Conservation (phyloP, 2,113 vertebrate species). For the Caloenas nicobarica region DNA sequence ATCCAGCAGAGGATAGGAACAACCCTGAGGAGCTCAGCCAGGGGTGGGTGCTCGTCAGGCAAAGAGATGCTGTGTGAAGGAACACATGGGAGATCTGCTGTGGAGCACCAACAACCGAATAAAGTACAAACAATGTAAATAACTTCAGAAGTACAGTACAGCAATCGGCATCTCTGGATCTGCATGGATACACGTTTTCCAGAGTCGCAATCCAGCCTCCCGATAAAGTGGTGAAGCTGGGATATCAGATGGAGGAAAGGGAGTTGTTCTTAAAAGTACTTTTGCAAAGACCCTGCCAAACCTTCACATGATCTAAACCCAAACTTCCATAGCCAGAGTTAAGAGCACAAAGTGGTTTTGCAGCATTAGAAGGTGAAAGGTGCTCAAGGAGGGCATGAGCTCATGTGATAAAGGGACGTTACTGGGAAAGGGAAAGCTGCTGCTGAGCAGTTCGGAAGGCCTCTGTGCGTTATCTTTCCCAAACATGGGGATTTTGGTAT, state of each 20-base stretch:
- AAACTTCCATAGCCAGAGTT: not conserved
- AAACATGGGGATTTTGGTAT: not conserved
- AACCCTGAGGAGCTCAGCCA: not conserved
- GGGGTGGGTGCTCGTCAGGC: not conserved
- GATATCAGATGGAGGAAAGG: not conserved
- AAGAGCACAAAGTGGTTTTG: constrained; percentile 48
- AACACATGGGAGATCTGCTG: not conserved
- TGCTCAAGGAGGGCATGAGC: not conserved
- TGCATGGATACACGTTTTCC: not conserved
- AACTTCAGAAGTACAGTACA: not conserved
- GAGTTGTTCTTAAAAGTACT: not conserved
- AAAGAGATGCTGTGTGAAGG: not conserved
- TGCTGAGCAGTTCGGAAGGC: not conserved
- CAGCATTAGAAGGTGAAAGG: constrained; percentile 26
- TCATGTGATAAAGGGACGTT: not conserved
- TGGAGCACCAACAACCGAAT: not conserved
- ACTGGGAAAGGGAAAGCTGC: not conserved
- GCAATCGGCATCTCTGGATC: not conserved
- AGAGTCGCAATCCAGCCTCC: not conserved
- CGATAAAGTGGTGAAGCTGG: not conserved
- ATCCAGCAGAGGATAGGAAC: not conserved
- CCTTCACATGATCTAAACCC: not conserved
- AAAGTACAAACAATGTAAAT: not conserved
- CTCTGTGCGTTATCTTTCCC: constrained; percentile 40
- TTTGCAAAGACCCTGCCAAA: not conserved